These are phyloP conservation scores for Actinia equina DNA, from an alignment of 64 coral and sea anemone species.

Conservation along the genomic window DNA sequence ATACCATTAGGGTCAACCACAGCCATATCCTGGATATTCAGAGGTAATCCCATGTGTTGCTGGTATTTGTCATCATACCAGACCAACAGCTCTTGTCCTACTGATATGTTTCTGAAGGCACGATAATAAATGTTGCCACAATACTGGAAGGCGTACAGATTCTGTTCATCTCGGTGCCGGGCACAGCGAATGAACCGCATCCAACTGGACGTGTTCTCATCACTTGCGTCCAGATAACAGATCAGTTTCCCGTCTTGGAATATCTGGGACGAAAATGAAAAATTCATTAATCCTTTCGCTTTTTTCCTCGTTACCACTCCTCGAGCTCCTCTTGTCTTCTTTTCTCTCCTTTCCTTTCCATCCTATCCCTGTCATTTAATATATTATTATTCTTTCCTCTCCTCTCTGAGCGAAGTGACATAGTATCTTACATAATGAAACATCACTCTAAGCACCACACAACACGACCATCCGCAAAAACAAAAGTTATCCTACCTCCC, in stretches of 20 bases:
- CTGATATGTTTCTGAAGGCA: conserved; percentile 57
- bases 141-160: conserved; percentile 71
- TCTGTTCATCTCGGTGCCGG: conserved; percentile 59
- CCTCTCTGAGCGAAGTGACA: too few relatives aligned
- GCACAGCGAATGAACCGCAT: conserved; percentile 83
- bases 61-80: conserved; percentile 83
- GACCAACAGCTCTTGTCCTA: conserved; percentile 52
- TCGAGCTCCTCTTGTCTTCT: too few relatives aligned
- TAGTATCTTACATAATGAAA: too few relatives aligned
- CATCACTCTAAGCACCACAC: too few relatives aligned
- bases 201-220: conserved; percentile 76
- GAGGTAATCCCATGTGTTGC: conserved; percentile 66
- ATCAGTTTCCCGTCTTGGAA: conserved; percentile 63
- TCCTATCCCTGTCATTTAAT: too few relatives aligned
- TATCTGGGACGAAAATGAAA: conserved; percentile 28
- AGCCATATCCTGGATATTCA: conserved; percentile 49
- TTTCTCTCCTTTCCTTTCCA: too few relatives aligned
- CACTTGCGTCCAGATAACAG: conserved; percentile 62
- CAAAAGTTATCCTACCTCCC: conserved; percentile 46
- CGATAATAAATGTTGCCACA: conserved; percentile 75
- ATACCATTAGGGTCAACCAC: conserved; percentile 37
- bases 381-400: too few relatives aligned
- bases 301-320: too few relatives aligned
- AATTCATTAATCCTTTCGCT: not conserved
- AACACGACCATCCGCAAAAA: not conserved